These are phyloP conservation scores for Setophaga kirtlandii DNA, from an alignment of 2,113 vertebrate species.

Conservation along the genomic window DNA sequence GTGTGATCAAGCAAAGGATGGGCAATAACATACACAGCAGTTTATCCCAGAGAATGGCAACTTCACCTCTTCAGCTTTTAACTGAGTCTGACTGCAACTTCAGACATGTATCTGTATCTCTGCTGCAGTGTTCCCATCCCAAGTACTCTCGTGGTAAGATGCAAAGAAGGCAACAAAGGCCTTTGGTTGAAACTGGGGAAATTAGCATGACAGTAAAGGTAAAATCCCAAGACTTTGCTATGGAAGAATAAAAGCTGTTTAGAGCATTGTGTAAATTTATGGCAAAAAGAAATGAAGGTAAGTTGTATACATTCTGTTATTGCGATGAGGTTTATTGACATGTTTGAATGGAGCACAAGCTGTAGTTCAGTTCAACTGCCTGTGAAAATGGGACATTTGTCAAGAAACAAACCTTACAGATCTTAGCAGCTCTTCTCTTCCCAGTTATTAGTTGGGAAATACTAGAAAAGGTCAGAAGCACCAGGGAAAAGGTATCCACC, in stretches of 20 bases:
- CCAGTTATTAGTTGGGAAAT: slow-evolving; percentile 55
- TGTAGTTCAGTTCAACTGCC: slow-evolving; percentile 81
- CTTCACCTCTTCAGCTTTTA: slow-evolving; percentile 27
- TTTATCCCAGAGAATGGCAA: slow-evolving; percentile 19
- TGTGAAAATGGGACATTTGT: slow-evolving; percentile 84
- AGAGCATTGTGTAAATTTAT: slow-evolving; percentile 74
- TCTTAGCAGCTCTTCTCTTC: slow-evolving; percentile 61
- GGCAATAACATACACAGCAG: slow-evolving; percentile 38
- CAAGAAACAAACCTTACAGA: slow-evolving; percentile 77
- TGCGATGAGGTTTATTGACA: slow-evolving; percentile 85
- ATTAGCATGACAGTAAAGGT: neutral
- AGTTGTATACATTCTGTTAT: slow-evolving; percentile 80
- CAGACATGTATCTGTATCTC: neutral
- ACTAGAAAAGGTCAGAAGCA: slow-evolving; percentile 31
- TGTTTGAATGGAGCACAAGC: slow-evolving; percentile 79
- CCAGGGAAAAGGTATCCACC: neutral
- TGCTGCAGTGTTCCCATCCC: neutral
- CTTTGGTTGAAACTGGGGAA: neutral
- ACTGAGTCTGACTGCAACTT: slow-evolving; percentile 14
- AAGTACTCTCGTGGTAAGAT: neutral
- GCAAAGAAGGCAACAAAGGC: neutral
- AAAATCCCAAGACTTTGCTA: slow-evolving; percentile 60
- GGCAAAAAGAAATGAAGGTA: slow-evolving; percentile 79
- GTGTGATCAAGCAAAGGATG: slow-evolving; percentile 48
- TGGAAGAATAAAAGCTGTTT: slow-evolving; percentile 71